A percentile compares a stretch with the other conserved stretches of the same genome.
These are phyloP conservation scores for Meloidogyne hapla DNA, from an alignment of 1,140 invertebrate species.

Conservation along the genomic window DNA sequence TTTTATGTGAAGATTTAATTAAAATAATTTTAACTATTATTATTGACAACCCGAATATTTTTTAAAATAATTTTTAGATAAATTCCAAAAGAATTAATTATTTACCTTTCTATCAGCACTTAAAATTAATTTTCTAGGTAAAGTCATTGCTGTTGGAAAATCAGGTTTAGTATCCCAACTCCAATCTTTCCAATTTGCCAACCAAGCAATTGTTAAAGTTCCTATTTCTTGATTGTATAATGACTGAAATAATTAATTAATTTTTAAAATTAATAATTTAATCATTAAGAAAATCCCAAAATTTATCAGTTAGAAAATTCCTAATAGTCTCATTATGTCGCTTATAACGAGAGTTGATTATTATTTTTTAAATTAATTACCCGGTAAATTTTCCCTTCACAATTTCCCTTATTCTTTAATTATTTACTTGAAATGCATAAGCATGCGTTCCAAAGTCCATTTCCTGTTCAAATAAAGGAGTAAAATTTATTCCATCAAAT, in stretches of 20 bases:
- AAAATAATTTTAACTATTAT: too few species aligned
- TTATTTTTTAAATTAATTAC: too few species aligned
- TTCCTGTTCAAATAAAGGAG: conserved; percentile 20
- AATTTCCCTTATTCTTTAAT: background rate
- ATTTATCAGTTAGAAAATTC: too few species aligned
- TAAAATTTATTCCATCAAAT: conserved; percentile 16
- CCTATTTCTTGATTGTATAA: conserved; percentile 14
- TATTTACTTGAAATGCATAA: conserved; percentile 29
- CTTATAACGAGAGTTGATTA: too few species aligned
- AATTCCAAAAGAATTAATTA: too few species aligned
- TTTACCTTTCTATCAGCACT: conserved; percentile 15
- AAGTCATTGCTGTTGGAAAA: conserved; percentile 25
- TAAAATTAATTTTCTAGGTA: conserved; percentile 20
- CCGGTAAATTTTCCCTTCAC: background rate
- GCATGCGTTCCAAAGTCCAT: conserved; percentile 29
- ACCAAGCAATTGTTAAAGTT: conserved; percentile 26
- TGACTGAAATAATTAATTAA: background rate
- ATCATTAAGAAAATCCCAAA: too few species aligned
- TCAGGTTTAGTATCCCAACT: conserved; percentile 24
- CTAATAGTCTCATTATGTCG: too few species aligned
- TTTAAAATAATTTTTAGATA: background rate
- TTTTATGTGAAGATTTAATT: too few species aligned
- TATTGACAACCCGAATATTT: conserved; percentile 1
- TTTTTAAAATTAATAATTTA: background rate
- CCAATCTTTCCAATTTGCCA: conserved; percentile 29